Conservation (phyloP, 2,888 invertebrate genomes). For the Leucania comma region DNA sequence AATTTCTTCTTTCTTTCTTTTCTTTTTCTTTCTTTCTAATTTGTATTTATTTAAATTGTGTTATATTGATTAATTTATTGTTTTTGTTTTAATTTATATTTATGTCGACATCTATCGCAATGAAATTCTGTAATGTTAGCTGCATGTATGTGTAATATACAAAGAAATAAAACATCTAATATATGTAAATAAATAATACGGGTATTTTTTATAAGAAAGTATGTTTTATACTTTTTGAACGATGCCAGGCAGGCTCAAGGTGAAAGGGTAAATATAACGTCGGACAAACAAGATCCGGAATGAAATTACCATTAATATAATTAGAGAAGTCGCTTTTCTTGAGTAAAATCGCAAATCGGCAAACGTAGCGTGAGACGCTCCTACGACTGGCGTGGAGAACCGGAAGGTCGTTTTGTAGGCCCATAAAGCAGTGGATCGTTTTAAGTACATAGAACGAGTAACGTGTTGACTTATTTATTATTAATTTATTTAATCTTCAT, state of each 20-base stretch:
- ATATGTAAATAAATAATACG: too few species aligned
- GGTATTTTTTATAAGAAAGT: background rate
- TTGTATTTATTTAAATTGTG: too few species aligned
- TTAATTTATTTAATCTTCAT: too few species aligned
- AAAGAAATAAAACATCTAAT: too few species aligned
- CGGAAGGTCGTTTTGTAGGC: background rate
- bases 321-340: background rate
- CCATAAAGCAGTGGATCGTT: background rate
- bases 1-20: too few species aligned
- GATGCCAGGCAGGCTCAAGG: background rate
- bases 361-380: background rate
- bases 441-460: background rate
- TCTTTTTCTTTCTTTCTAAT: too few species aligned
- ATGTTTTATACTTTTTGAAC: background rate
- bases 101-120: too few species aligned
- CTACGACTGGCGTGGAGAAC: background rate
- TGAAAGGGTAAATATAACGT: background rate
- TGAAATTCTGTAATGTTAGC: too few species aligned
- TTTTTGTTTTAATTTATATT: too few species aligned
- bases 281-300: background rate
- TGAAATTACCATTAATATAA: constrained; percentile 7
- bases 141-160: too few species aligned
- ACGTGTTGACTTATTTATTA: too few species aligned
- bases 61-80: too few species aligned
- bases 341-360: background rate